Percentiles rank a stretch among this genome's conserved stretches.
Evolutionary conservation across 2,888 invertebrate genomes (phyloP).

Genomic region (Pammene aurita): DNA sequence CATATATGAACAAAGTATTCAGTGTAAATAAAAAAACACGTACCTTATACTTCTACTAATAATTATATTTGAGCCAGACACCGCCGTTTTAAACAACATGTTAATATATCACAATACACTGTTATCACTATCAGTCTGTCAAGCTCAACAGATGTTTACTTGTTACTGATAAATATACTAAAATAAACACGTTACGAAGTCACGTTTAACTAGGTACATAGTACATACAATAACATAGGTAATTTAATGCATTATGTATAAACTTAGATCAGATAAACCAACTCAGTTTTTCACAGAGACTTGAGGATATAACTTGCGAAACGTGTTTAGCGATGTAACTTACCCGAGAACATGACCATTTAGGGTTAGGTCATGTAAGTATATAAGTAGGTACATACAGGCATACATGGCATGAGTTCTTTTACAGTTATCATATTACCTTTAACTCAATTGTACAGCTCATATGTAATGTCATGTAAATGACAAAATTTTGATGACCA

Average conservation of each 20-base stretch:
- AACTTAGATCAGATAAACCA: too few relatives aligned
- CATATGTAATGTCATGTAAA: too few relatives aligned
- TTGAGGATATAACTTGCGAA: background rate
- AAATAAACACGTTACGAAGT: background rate
- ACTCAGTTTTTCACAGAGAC: background rate
- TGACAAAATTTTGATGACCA: too few relatives aligned
- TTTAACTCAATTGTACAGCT: too few relatives aligned
- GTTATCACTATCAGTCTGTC: slow-evolving; percentile 4
- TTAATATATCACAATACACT: slow-evolving; percentile 19
- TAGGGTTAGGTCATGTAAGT: too few relatives aligned
- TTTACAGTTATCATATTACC: too few relatives aligned
- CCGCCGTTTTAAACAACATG: slow-evolving; percentile 27
- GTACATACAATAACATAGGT: too few relatives aligned
- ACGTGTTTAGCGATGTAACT: background rate
- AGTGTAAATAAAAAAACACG: background rate
- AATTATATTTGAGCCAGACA: slow-evolving; percentile 15
- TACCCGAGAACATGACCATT: background rate
- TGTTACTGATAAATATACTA: slow-evolving; percentile 7
- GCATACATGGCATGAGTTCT: too few relatives aligned
- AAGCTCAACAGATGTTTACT: slow-evolving; percentile 3
- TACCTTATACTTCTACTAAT: slow-evolving; percentile 21
- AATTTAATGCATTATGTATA: too few relatives aligned
- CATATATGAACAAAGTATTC: too few relatives aligned
- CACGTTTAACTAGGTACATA: background rate
- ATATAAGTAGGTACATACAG: background rate